A percentile compares a stretch with the other conserved stretches of the same genome.
Evolutionary conservation across 2,888 invertebrate species (phyloP).

Genomic region (Zele albiditarsus): DNA sequence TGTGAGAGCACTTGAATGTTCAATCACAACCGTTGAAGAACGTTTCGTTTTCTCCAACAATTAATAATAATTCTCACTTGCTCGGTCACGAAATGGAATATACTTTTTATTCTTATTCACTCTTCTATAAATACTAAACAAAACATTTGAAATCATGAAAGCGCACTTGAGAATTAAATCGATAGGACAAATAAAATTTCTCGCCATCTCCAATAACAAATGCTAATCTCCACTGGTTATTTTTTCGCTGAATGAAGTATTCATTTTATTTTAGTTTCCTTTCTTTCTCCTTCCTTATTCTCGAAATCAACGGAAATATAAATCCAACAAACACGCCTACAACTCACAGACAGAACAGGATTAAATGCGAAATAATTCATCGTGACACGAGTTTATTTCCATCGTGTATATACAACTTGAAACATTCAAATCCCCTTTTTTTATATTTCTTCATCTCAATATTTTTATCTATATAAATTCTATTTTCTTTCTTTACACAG

Average conservation of each 20-base stretch:
- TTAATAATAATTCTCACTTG: no score
- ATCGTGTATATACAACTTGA: neutral
- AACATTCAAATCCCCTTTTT: neutral
- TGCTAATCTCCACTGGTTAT: no score
- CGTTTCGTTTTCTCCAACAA: no score
- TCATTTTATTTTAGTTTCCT: neutral
- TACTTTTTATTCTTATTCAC: no score
- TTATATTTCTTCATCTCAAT: neutral
- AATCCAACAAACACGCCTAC: neutral
- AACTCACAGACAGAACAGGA: neutral
- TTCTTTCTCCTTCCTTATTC: neutral
- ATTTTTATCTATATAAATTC: neutral
- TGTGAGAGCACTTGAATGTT: no score
- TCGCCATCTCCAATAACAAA: no score
- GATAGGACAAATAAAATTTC: no score
- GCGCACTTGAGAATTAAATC: no score
- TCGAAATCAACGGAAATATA: neutral
- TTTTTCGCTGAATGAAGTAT: neutral
- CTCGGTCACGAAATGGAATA: no score
- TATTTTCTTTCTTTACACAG: slow-evolving; percentile 68
- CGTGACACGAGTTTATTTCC: neutral
- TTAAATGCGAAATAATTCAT: slow-evolving; percentile 2
- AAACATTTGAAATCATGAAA: no score
- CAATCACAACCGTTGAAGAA: no score
- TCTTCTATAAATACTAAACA: no score